Conservation (phyloP, 2,113 vertebrate genomes). For the Mirza zaza region DNA sequence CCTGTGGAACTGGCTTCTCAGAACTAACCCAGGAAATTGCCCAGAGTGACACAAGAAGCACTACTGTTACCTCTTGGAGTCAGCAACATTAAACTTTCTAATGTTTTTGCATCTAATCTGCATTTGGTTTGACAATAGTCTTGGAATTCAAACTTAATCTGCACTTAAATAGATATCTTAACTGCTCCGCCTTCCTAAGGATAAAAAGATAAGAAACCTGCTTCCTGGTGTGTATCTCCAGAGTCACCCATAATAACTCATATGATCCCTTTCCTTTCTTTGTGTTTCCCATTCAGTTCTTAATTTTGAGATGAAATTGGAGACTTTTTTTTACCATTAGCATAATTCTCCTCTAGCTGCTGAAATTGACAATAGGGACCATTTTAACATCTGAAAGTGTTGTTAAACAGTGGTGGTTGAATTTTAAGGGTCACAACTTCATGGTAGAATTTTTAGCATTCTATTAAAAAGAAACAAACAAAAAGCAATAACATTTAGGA, state of each 20-base stretch:
- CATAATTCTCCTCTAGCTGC: background rate
- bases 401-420: background rate
- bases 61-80: background rate
- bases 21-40: background rate
- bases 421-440: background rate
- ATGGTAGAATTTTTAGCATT: background rate
- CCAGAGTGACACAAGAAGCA: background rate
- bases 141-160: background rate
- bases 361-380: background rate
- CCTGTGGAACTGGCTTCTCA: background rate
- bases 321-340: background rate
- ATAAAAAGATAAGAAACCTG: background rate
- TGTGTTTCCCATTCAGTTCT: background rate
- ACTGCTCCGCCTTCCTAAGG: background rate
- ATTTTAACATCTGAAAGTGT: background rate
- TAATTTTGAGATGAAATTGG: background rate
- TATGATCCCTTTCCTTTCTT: background rate
- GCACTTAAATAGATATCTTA: background rate
- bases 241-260: background rate
- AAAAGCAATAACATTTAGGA: background rate
- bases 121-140: background rate
- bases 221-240: background rate
- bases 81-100: background rate
- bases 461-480: background rate
- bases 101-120: background rate